Percentiles rank a stretch among this genome's conserved stretches.
These are phyloP conservation scores for Chamaea fasciata DNA, from an alignment of 2,113 vertebrate genomes.

Conservation along the genomic window DNA sequence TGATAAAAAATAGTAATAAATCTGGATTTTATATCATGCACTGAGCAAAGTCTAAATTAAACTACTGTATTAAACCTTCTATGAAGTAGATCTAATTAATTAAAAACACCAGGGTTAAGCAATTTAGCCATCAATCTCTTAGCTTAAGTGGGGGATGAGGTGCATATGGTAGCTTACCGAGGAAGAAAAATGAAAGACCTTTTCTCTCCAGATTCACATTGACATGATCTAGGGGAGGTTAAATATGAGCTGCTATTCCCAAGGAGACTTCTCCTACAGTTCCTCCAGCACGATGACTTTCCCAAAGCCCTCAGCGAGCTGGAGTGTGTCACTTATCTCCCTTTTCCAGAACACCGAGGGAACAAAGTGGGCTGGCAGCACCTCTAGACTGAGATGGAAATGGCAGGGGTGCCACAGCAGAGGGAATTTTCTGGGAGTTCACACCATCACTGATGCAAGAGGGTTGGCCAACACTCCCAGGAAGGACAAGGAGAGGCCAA, in stretches of 20 bases:
- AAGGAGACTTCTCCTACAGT: conserved; percentile 12
- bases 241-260: conserved; percentile 55
- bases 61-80: conserved; percentile 70
- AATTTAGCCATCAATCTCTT: conserved; percentile 72
- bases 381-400: not conserved
- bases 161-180: conserved; percentile 60
- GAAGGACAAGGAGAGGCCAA: not conserved
- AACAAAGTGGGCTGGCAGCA: not conserved
- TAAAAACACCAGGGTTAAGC: conserved; percentile 73
- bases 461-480: not conserved
- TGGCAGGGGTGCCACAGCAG: not conserved
- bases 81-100: conserved; percentile 73
- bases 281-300: conserved; percentile 43
- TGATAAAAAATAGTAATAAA: conserved; percentile 73
- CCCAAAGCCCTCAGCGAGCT: conserved; percentile 33
- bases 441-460: not conserved
- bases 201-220: conserved; percentile 38
- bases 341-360: not conserved
- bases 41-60: conserved; percentile 70
- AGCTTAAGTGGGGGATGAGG: conserved; percentile 61
- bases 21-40: conserved; percentile 67
- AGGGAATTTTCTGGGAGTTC: not conserved
- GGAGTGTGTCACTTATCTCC: conserved; percentile 19
- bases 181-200: conserved; percentile 68
- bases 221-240: conserved; percentile 58